These are phyloP conservation scores for Phoxinus dragarum DNA, from an alignment of 2,797 vertebrate genomes.

Conservation along the genomic window DNA sequence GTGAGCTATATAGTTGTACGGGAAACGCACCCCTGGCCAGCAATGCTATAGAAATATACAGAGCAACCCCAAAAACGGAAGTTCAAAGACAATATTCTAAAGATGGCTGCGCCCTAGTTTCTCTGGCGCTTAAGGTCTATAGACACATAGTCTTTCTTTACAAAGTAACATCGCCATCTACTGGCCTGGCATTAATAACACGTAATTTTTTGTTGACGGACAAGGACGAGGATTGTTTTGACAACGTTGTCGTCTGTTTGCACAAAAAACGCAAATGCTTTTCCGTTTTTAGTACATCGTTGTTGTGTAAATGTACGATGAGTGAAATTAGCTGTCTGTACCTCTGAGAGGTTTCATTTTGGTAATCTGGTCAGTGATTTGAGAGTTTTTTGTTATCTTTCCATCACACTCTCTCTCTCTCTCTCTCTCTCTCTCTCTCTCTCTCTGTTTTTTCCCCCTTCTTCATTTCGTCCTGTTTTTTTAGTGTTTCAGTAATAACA, in stretches of 20 bases:
- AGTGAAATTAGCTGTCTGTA: not conserved
- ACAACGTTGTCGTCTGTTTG: not conserved
- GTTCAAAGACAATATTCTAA: no score
- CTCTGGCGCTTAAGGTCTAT: not conserved
- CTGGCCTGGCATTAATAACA: not conserved
- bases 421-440: not conserved
- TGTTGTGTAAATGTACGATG: not conserved
- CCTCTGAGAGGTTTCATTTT: not conserved
- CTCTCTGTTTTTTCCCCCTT: not conserved
- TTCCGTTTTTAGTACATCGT: not conserved
- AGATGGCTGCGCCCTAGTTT: no score
- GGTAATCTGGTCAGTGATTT: not conserved
- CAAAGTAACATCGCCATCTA: not conserved
- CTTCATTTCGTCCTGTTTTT: not conserved
- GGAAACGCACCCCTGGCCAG: no score
- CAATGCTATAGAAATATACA: no score
- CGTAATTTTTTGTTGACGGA: rapidly evolving
- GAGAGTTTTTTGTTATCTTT: not conserved
- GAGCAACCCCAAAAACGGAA: no score
- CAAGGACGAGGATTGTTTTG: not conserved
- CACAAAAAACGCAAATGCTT: not conserved
- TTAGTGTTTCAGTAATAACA: slow-evolving; percentile 16
- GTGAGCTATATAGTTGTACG: no score
- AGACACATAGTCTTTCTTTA: not conserved
- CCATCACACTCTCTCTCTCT: not conserved